Conservation (phyloP, 2,113 vertebrate genomes). For the Charina bottae region DNA sequence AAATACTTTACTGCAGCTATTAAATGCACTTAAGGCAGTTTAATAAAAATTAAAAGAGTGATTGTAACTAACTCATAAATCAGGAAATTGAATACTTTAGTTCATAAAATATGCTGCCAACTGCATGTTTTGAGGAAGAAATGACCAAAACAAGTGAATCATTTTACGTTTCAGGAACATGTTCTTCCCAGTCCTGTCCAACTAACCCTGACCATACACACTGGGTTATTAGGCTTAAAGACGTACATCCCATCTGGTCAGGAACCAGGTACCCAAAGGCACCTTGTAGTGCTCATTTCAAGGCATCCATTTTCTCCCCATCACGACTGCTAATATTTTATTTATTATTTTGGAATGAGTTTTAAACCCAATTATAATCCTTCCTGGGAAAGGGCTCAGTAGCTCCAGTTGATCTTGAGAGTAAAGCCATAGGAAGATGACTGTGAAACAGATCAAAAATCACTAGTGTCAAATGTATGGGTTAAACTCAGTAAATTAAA, state of each 20-base stretch:
- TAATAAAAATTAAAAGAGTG: background rate
- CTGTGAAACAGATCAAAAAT: background rate
- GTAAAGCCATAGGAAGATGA: background rate
- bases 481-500: background rate
- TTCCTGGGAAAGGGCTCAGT: background rate
- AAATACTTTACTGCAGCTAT: background rate
- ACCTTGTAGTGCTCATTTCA: background rate
- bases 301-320: background rate
- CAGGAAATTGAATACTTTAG: background rate
- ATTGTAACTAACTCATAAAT: background rate
- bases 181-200: no score
- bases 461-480: background rate
- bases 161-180: background rate
- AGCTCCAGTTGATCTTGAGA: background rate
- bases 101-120: background rate
- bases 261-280: no score
- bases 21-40: background rate
- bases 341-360: background rate
- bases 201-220: no score
- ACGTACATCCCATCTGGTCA: no score
- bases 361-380: background rate
- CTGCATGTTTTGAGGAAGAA: background rate
- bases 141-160: background rate
- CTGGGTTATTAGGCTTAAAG: no score
- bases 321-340: background rate